Percentiles rank a stretch among this genome's conserved stretches.
Conservation (phyloP, 2,797 vertebrate genomes). For the Ambastaia sidthimunki region DNA sequence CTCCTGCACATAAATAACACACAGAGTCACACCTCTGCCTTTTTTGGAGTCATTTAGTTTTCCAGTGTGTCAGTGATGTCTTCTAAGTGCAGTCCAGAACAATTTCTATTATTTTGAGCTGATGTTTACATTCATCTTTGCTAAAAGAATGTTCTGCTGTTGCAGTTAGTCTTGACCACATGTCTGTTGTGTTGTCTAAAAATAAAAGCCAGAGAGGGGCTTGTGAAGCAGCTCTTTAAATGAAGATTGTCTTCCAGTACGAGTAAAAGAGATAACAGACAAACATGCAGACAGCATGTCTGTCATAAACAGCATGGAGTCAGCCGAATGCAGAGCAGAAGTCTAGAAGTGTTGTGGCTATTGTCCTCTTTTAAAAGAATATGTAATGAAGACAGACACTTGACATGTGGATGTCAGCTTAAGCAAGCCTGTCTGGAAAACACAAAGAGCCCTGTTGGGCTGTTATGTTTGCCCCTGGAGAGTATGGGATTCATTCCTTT, state of each 20-base stretch:
- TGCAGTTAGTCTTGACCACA: not conserved
- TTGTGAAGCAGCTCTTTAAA: slow-evolving; percentile 5
- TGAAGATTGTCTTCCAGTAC: not conserved
- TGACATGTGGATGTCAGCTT: slow-evolving; percentile 45
- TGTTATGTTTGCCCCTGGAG: slow-evolving; percentile 25
- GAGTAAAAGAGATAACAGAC: not conserved
- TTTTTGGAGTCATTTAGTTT: slow-evolving; percentile 30
- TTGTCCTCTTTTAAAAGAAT: slow-evolving; percentile 30
- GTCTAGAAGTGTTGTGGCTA: slow-evolving; percentile 20
- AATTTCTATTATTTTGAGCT: not conserved
- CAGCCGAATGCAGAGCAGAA: slow-evolving; percentile 21
- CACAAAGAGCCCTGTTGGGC: slow-evolving; percentile 39
- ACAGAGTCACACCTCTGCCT: not conserved
- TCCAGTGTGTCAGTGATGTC: not conserved
- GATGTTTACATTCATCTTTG: not conserved
- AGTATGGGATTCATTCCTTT: slow-evolving; percentile 9
- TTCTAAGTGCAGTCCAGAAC: not conserved
- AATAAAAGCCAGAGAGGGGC: not conserved
- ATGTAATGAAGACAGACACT: slow-evolving; percentile 58
- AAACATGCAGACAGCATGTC: slow-evolving; percentile 6
- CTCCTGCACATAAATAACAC: not conserved
- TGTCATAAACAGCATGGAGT: slow-evolving; percentile 42
- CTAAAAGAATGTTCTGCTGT: not conserved
- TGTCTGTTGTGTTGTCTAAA: not conserved
- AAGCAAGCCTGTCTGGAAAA: slow-evolving; percentile 37